These are phyloP conservation scores for Phortica okadai DNA, from an alignment of 2,888 invertebrate species.

Conservation along the genomic window DNA sequence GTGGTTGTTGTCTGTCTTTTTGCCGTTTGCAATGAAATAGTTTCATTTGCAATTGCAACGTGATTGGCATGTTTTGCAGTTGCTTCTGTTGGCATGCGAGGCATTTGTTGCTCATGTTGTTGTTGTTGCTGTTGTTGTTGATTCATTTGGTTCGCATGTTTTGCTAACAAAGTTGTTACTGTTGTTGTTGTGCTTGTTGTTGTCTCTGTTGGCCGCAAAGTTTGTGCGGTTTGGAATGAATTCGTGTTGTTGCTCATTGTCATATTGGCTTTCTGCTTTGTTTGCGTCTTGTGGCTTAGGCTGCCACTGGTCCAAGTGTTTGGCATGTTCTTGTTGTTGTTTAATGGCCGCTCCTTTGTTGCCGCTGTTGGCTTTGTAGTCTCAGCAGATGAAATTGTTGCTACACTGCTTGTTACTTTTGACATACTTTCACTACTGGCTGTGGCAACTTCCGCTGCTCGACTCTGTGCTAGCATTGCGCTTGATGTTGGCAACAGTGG, in stretches of 20 bases:
- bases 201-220: slow-evolving; percentile 52
- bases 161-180: slow-evolving; percentile 64
- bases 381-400: slow-evolving; percentile 38
- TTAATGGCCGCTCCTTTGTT: slow-evolving; percentile 46
- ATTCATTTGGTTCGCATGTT: slow-evolving; percentile 48
- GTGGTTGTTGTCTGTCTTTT: slow-evolving; percentile 38
- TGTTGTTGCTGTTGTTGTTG: slow-evolving; percentile 17
- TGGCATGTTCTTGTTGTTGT: slow-evolving; percentile 27
- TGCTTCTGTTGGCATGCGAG: slow-evolving; percentile 51
- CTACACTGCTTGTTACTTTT: slow-evolving; percentile 50
- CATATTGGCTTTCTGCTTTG: not conserved
- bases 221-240: slow-evolving; percentile 61
- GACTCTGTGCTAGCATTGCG: slow-evolving; percentile 30
- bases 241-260: slow-evolving; percentile 50
- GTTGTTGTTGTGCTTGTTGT: slow-evolving; percentile 16
- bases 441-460: slow-evolving; percentile 37
- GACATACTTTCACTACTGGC: slow-evolving; percentile 49
- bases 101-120: slow-evolving; percentile 35
- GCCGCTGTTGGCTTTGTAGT: slow-evolving; percentile 34
- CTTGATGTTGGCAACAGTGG: slow-evolving; percentile 33
- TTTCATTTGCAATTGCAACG: slow-evolving; percentile 31
- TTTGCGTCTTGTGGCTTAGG: not conserved
- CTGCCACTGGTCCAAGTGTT: slow-evolving; percentile 38
- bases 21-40: slow-evolving; percentile 52
- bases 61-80: slow-evolving; percentile 59